Evolutionary conservation across 1,140 invertebrate species (phyloP).

Genomic region (Pseudomyrmex concolor): DNA sequence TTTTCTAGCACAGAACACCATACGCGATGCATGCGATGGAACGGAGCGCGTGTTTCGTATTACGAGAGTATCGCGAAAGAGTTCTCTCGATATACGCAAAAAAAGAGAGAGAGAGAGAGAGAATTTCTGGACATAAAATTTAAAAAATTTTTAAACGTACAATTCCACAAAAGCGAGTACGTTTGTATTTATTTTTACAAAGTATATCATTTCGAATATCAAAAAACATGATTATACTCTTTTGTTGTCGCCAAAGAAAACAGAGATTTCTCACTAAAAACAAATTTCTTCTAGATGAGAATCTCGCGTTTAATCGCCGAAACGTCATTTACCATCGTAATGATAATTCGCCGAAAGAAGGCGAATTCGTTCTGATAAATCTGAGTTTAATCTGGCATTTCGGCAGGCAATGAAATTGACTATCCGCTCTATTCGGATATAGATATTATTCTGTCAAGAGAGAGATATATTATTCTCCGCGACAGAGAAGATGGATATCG

Average conservation of each 20-base stretch:
- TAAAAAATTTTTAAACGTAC: background rate
- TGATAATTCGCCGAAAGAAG: slow-evolving; percentile 30
- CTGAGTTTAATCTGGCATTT: slow-evolving; percentile 30
- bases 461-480: slow-evolving; percentile 10
- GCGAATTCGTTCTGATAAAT: slow-evolving; percentile 24
- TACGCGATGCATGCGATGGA: background rate
- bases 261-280: background rate
- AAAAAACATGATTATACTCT: too few relatives aligned
- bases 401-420: slow-evolving; percentile 40
- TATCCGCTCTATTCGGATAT: slow-evolving; percentile 34
- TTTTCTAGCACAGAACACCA: slow-evolving; percentile 35
- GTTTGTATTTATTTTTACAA: background rate
- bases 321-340: background rate
- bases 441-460: slow-evolving; percentile 25
- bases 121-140: background rate
- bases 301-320: background rate
- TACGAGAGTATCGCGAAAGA: background rate
- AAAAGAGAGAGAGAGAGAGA: background rate
- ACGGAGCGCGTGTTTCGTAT: background rate
- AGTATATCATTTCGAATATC: too few relatives aligned
- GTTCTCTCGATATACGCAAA: background rate
- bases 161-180: background rate
- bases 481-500: slow-evolving; percentile 4
- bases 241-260: background rate
- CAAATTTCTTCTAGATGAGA: background rate